Evolutionary conservation across 1,140 invertebrate species (phyloP).

Genomic region (Solenopsis fugax): DNA sequence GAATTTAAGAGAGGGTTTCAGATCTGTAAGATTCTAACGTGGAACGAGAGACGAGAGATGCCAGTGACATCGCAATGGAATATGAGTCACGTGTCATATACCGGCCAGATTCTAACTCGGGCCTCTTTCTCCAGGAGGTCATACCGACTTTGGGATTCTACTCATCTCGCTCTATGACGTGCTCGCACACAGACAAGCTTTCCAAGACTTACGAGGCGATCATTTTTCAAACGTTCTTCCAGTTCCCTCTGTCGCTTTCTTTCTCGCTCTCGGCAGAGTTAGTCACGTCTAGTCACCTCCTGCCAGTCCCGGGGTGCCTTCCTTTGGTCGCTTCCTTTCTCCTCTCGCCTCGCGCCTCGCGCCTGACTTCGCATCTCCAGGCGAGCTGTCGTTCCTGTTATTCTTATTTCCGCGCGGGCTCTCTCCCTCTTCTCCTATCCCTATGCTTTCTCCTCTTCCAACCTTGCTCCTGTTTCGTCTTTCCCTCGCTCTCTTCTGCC

Average conservation of each 20-base stretch:
- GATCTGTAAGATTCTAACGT: not conserved
- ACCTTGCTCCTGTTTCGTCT: conserved; percentile 75
- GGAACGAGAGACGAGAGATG: not conserved
- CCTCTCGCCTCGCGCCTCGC: conserved; percentile 62
- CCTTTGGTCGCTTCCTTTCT: conserved; percentile 51
- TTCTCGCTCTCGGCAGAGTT: conserved; percentile 60
- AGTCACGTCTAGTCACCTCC: conserved; percentile 74
- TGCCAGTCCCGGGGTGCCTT: conserved; percentile 65
- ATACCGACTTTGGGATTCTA: conserved; percentile 61
- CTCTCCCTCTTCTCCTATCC: conserved; percentile 43
- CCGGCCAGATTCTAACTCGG: conserved; percentile 4
- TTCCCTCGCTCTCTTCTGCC: conserved; percentile 51
- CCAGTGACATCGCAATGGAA: conserved; percentile 17
- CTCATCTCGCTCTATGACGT: conserved; percentile 34
- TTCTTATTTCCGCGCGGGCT: conserved; percentile 68
- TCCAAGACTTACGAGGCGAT: conserved; percentile 64
- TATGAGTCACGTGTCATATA: conserved; percentile 45
- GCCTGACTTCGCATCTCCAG: conserved; percentile 52
- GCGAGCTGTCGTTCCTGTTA: conserved; percentile 55
- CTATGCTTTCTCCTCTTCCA: conserved; percentile 65
- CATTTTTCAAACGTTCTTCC: conserved; percentile 73
- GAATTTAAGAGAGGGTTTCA: not conserved
- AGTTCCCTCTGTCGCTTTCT: conserved; percentile 23
- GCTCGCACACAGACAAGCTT: conserved; percentile 27
- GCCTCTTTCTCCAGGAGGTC: conserved; percentile 41